phyloP scores from a whole-genome alignment of 2,888 invertebrate species.

The Spodoptera exigua region DNA sequence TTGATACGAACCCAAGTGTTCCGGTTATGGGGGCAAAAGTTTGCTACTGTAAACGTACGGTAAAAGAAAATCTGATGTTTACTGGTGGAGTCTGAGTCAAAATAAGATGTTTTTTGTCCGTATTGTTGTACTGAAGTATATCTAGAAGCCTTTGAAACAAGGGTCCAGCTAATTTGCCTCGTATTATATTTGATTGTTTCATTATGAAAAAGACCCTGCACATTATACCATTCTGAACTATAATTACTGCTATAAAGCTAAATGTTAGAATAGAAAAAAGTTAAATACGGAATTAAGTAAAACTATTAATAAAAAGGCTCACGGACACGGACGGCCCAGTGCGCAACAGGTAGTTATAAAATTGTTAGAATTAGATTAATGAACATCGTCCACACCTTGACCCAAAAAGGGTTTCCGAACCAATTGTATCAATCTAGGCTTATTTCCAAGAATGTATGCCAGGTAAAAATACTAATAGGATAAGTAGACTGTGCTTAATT shows the following conservation, averaged over 20 bases:
- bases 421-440: slow-evolving; percentile 35
- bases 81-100: no score
- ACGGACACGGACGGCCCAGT: slow-evolving; percentile 4
- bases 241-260: background rate
- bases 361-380: slow-evolving; percentile 47
- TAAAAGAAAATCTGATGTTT: no score
- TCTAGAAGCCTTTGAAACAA: no score
- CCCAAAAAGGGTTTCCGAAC: slow-evolving; percentile 45
- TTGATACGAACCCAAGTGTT: slow-evolving; percentile 27
- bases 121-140: no score
- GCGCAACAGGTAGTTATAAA: slow-evolving; percentile 46
- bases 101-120: no score
- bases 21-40: slow-evolving; percentile 18
- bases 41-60: slow-evolving; percentile 15
- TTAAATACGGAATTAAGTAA: slow-evolving; percentile 5
- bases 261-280: slow-evolving; percentile 6
- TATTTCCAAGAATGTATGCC: slow-evolving; percentile 24
- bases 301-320: slow-evolving; percentile 27
- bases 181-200: no score
- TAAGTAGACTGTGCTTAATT: slow-evolving; percentile 27
- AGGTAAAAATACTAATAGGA: slow-evolving; percentile 38
- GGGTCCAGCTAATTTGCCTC: no score
- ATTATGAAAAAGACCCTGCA: no score
- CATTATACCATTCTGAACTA: no score
- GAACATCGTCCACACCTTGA: slow-evolving; percentile 47